phyloP scores from a whole-genome alignment of 1,140 invertebrate genomes.

The Achatina immaculata region DNA sequence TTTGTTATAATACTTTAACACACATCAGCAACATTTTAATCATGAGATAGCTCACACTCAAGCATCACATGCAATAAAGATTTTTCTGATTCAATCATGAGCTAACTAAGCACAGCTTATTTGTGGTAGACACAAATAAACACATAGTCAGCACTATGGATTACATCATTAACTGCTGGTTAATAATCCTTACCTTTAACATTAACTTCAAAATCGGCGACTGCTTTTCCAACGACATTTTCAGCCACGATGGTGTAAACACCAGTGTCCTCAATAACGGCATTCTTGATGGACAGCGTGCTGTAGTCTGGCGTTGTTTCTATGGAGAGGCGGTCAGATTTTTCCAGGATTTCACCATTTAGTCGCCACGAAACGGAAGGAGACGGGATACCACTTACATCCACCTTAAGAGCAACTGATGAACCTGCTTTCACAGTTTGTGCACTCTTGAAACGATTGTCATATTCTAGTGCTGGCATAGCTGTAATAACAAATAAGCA shows the following conservation, averaged over 20 bases:
- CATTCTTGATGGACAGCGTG: conserved; percentile 65
- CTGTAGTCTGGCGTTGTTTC: conserved; percentile 62
- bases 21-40: too few relatives aligned
- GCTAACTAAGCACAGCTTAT: too few relatives aligned
- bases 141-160: too few relatives aligned
- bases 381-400: conserved; percentile 89
- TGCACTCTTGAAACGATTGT: conserved; percentile 63
- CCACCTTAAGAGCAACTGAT: conserved; percentile 60
- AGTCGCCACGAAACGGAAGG: conserved; percentile 92
- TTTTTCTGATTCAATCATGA: too few relatives aligned
- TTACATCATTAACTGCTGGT: too few relatives aligned
- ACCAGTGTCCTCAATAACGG: conserved; percentile 61
- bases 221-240: conserved; percentile 67
- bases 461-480: conserved; percentile 65
- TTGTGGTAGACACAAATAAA: too few relatives aligned
- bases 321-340: conserved; percentile 55
- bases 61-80: too few relatives aligned
- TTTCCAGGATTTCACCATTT: conserved; percentile 76
- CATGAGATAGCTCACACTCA: too few relatives aligned
- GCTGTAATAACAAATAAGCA: conserved; percentile 53
- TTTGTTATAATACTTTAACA: too few relatives aligned
- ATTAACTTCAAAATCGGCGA: conserved; percentile 65
- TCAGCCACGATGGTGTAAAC: conserved; percentile 66
- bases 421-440: conserved; percentile 66
- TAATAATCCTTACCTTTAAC: conserved; percentile 75